These are phyloP conservation scores for Procambarus clarkii DNA, from an alignment of 1,140 invertebrate species.

Conservation along the genomic window DNA sequence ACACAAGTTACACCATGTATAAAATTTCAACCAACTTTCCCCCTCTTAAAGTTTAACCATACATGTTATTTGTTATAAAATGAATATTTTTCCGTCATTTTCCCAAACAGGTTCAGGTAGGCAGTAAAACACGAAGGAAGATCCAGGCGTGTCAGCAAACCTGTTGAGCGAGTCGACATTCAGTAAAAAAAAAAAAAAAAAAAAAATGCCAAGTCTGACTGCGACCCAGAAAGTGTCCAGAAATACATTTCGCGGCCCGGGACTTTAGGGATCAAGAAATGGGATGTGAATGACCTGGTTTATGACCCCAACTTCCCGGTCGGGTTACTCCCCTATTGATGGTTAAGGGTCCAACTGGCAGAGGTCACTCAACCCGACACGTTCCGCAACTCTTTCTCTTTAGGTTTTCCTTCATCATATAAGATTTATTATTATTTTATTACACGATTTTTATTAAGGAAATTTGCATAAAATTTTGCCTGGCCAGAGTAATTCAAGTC, in stretches of 20 bases:
- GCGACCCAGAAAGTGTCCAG: background rate
- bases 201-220: background rate
- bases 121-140: background rate
- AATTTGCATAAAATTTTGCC: no score
- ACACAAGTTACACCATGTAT: no score
- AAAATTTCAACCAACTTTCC: no score
- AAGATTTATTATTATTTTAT: no score
- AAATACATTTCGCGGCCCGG: background rate
- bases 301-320: background rate
- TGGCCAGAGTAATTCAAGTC: no score
- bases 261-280: constrained; percentile 15
- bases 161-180: background rate
- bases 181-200: background rate
- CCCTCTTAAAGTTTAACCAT: no score
- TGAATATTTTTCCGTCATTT: no score
- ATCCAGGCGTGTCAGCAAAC: background rate
- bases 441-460: no score
- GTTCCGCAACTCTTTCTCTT: background rate
- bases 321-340: background rate
- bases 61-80: no score
- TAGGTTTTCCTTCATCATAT: no score
- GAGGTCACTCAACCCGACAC: background rate
- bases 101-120: background rate
- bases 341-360: background rate
- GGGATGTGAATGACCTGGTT: constrained; percentile 35